These are phyloP conservation scores for Platichthys flesus DNA, from an alignment of 2,113 vertebrate genomes.

Conservation along the genomic window DNA sequence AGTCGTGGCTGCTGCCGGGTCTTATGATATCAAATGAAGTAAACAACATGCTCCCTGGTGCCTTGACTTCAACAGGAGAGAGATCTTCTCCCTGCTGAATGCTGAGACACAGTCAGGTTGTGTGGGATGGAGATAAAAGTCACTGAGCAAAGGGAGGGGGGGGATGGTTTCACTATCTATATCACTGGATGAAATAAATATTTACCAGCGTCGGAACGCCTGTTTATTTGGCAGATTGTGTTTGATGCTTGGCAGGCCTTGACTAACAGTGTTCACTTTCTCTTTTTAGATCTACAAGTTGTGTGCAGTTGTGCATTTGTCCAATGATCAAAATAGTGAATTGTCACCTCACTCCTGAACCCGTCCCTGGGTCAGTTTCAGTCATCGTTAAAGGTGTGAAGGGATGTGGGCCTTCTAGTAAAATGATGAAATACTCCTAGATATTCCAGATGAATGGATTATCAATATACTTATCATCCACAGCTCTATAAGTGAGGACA, in stretches of 20 bases:
- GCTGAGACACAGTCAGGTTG: slow-evolving; percentile 26
- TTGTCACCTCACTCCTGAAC: too few species aligned
- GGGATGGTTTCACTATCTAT: slow-evolving; percentile 1
- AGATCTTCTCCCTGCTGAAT: slow-evolving; percentile 11
- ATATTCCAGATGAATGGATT: too few species aligned
- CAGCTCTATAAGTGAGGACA: too few species aligned
- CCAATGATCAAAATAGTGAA: too few species aligned
- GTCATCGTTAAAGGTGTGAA: too few species aligned
- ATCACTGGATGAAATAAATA: slow-evolving; percentile 8
- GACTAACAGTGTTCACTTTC: background rate
- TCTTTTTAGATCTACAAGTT: background rate
- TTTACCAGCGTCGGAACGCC: background rate
- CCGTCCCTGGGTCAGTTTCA: background rate
- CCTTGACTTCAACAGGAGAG: slow-evolving; percentile 29
- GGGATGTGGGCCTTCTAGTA: too few species aligned
- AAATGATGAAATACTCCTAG: background rate
- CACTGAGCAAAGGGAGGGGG: too few species aligned
- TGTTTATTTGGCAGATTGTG: background rate
- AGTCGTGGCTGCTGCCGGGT: background rate
- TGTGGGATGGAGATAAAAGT: slow-evolving; percentile 43
- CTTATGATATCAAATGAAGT: slow-evolving; percentile 33
- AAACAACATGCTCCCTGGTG: slow-evolving; percentile 26
- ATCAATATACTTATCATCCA: background rate
- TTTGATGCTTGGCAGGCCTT: background rate
- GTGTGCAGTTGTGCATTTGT: too few species aligned